Evolutionary conservation across 2,888 invertebrate genomes (phyloP), one percentile per base, ranked within the genome.

Genomic region (Phortica okadai): DNA sequence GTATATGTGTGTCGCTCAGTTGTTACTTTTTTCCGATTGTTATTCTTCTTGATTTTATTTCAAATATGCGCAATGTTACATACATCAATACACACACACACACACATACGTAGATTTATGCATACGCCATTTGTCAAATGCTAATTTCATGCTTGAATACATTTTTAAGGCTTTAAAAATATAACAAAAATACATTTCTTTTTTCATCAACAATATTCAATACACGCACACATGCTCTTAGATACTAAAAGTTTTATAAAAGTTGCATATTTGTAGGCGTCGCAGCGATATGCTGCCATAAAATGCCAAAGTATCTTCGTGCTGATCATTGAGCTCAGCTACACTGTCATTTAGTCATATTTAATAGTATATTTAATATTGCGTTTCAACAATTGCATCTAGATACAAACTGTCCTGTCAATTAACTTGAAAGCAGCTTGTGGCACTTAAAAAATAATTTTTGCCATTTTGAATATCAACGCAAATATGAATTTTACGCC

Each of bases 101-200:
- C 33, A 25, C 33, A 50, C 64, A 56, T 33, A 33, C 58, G 64
- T 74, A 45, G 54, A 75, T 67, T 58, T 59, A 56, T 74, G 59
- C 25, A 41, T 59, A 58, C 58, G 73, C 42, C 69, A 33, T 50
- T 45, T 62, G 59, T 59, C 45, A 62, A 59, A 59, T 73, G 73
- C 82, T 83, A 84, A 84, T 84, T 83, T 83, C 81, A 81, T 77
- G 82, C 75, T 79, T 82, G 75, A 79, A 67, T 80, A 76, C 80
- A 76, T 64, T 66, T 72, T 21, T 10, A 25, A 25, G 16, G 69
- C 74, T 54, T 44, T 70, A 62, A 41, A 73, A 73, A 73, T n/a
- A 33, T 54, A 44, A 44, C 41, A 10, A 42, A 73, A 42, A 73
- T 41, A 73, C 41, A 41, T 58, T 41, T 69, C 50, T 72, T 56